Evolutionary conservation across 2,797 vertebrate genomes (phyloP).

Genomic region (Rhinatrema bivittatum): DNA sequence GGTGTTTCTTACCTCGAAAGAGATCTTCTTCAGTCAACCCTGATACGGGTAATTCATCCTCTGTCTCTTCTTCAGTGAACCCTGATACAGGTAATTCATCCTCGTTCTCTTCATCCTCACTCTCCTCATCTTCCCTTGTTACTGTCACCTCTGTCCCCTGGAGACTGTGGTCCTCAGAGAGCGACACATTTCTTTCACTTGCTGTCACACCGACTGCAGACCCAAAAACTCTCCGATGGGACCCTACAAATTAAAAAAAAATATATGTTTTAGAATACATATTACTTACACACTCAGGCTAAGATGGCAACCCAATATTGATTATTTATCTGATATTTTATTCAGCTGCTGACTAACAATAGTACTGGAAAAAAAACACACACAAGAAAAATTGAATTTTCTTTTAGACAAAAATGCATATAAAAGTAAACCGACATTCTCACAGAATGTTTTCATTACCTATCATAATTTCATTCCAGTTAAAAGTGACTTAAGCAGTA

Average conservation of each 20-base stretch:
- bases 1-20: conserved; percentile 50
- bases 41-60: conserved; percentile 5
- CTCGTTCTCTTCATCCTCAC: conserved; percentile 1
- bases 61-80: conserved; percentile 14
- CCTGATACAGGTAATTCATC: conserved; percentile 30
- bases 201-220: conserved; percentile 23
- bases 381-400: no score
- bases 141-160: not conserved
- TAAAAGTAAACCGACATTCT: no score
- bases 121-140: no score
- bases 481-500: no score
- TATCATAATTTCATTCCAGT: no score
- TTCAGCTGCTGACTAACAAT: not conserved
- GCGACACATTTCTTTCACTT: not conserved
- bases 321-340: conserved; percentile 4
- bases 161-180: not conserved
- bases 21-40: conserved; percentile 38
- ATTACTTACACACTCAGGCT: not conserved
- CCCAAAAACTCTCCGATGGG: conserved; percentile 2
- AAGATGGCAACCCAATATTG: conserved; percentile 1
- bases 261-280: not conserved
- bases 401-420: no score
- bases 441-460: no score
- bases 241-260: not conserved
- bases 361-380: no score